Evolutionary conservation across 2,888 invertebrate species (phyloP).

Genomic region (Andrena bucephala): DNA sequence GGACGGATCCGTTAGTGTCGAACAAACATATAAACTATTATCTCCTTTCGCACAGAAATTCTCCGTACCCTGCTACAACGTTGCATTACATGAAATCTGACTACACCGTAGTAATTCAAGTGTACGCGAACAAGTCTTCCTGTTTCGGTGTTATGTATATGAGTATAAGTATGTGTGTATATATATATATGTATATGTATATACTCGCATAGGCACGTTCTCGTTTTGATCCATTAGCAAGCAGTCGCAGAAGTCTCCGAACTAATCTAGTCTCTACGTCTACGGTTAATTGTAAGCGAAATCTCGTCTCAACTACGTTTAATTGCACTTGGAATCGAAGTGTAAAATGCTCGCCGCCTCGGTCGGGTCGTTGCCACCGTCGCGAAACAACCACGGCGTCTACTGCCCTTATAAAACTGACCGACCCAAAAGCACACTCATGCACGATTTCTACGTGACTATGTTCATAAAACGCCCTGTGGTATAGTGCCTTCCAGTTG

Average conservation of each 20-base stretch:
- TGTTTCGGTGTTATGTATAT: no score
- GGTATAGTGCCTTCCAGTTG: constrained; percentile 20
- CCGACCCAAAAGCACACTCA: neutral
- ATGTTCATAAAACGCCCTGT: constrained; percentile 13
- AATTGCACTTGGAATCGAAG: constrained; percentile 65
- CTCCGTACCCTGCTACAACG: neutral
- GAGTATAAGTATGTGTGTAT: neutral
- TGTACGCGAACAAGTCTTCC: no score
- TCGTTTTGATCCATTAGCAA: constrained; percentile 8
- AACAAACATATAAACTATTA: constrained; percentile 2
- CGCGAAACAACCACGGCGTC: constrained; percentile 3
- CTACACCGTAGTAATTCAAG: neutral
- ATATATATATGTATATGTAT: neutral
- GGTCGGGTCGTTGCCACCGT: constrained; percentile 12
- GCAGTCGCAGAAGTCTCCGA: constrained; percentile 22
- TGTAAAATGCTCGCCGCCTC: constrained; percentile 28
- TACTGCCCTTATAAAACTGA: neutral
- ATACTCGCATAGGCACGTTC: constrained; percentile 37
- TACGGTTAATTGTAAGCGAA: constrained; percentile 10
- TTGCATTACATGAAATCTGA: constrained; percentile 10
- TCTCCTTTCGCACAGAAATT: constrained; percentile 1
- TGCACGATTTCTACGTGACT: neutral
- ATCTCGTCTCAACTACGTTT: constrained; percentile 20
- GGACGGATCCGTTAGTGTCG: constrained; percentile 33
- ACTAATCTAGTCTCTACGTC: constrained; percentile 16